Percentiles rank a stretch among this genome's conserved stretches.
Evolutionary conservation across 2,888 invertebrate genomes (phyloP).

Genomic region (Clepsis dumicolana): DNA sequence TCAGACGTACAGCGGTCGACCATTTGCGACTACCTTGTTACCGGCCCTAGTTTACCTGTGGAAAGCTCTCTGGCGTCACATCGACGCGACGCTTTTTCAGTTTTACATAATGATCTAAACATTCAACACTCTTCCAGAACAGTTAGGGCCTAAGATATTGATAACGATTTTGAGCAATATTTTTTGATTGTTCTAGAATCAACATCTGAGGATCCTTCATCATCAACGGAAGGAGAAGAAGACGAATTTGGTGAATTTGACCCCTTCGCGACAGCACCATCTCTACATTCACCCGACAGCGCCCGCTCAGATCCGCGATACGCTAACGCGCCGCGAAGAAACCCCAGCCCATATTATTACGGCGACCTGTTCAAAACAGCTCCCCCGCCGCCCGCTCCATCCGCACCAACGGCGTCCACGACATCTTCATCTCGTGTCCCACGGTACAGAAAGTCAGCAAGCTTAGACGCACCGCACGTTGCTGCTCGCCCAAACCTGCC

Average conservation of each 20-base stretch:
- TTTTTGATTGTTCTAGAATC: conserved; percentile 72
- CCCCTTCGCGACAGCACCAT: conserved; percentile 82
- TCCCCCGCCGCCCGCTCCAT: conserved; percentile 79
- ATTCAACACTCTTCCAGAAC: background rate
- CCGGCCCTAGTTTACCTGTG: conserved; percentile 56
- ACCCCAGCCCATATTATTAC: conserved; percentile 94
- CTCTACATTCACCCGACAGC: conserved; percentile 90
- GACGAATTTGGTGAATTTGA: conserved; percentile 86
- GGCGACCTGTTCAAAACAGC: conserved; percentile 90
- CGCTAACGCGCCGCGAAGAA: conserved; percentile 87
- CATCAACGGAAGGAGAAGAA: conserved; percentile 87
- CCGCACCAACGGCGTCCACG: conserved; percentile 77
- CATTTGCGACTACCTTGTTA: conserved; percentile 64
- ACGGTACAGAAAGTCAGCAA: conserved; percentile 90
- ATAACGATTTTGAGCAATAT: conserved; percentile 14
- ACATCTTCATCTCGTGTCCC: conserved; percentile 82
- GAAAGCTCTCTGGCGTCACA: conserved; percentile 46
- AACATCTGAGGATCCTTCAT: conserved; percentile 78
- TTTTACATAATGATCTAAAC: background rate
- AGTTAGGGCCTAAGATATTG: background rate
- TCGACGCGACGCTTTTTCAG: background rate
- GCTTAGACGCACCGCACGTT: conserved; percentile 91
- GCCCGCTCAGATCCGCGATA: conserved; percentile 85
- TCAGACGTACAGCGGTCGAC: conserved; percentile 58
- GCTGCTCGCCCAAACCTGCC: conserved; percentile 87